These are phyloP conservation scores for Orthosia incerta DNA, from an alignment of 2,888 invertebrate genomes.

Conservation along the genomic window DNA sequence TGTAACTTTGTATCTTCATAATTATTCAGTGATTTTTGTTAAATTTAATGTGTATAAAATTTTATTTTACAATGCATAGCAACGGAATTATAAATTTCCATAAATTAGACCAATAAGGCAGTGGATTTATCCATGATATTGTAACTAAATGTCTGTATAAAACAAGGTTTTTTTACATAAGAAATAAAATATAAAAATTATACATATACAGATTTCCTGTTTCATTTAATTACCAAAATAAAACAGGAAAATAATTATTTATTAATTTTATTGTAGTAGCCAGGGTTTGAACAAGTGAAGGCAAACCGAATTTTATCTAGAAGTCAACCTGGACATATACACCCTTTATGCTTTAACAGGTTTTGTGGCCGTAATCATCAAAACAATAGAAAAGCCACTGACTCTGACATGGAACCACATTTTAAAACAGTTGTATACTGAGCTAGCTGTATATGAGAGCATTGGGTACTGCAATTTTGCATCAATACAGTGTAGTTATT, in stretches of 20 bases:
- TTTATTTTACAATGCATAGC: neutral
- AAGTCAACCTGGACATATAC: neutral
- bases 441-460: no score
- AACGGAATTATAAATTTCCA: neutral
- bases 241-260: no score
- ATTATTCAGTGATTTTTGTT: constrained; percentile 3
- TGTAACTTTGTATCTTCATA: constrained; percentile 29
- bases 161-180: neutral
- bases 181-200: neutral
- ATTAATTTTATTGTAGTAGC: no score
- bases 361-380: no score
- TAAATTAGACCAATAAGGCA: neutral
- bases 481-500: neutral
- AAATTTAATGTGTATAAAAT: neutral
- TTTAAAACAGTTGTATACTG: no score
- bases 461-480: neutral
- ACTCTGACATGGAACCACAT: no score
- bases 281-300: no score
- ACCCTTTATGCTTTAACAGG: no score
- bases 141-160: neutral
- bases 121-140: neutral
- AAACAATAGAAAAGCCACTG: no score
- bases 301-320: neutral
- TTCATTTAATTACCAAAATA: neutral
- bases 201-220: neutral